A percentile compares a stretch with the other conserved stretches of the same genome.
These are phyloP conservation scores for Drosophila virilis DNA, from an alignment of 1,140 invertebrate species.

Conservation along the genomic window DNA sequence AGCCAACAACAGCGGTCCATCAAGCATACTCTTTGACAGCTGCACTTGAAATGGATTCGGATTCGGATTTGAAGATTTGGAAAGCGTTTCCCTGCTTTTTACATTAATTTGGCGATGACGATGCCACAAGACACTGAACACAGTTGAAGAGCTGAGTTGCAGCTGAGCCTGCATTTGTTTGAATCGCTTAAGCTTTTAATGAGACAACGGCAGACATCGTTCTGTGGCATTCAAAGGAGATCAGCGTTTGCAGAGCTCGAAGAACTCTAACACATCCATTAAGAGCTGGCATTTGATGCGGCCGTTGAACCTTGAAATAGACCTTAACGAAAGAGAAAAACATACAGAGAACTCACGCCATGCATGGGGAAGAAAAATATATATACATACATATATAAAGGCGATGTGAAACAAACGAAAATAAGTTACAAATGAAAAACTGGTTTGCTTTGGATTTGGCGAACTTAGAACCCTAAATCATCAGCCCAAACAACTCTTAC, in stretches of 20 bases:
- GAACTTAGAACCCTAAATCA: slow-evolving; percentile 76
- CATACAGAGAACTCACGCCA: slow-evolving; percentile 45
- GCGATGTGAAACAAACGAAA: slow-evolving; percentile 73
- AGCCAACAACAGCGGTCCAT: slow-evolving; percentile 7
- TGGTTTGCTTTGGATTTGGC: slow-evolving; percentile 71
- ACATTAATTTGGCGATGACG: slow-evolving; percentile 46
- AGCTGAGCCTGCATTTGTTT: slow-evolving; percentile 48
- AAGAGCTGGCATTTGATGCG: slow-evolving; percentile 53
- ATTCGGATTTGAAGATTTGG: slow-evolving; percentile 20
- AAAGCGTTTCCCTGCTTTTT: slow-evolving; percentile 13
- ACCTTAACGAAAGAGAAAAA: slow-evolving; percentile 69
- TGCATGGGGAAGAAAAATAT: slow-evolving; percentile 12
- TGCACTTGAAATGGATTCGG: slow-evolving; percentile 63
- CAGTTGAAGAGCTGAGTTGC: slow-evolving; percentile 30
- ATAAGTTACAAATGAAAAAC: slow-evolving; percentile 78
- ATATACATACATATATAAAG: slow-evolving; percentile 4
- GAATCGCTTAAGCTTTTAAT: slow-evolving; percentile 70
- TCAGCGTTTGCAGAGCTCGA: slow-evolving; percentile 19
- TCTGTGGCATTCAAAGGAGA: slow-evolving; percentile 61
- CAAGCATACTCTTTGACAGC: slow-evolving; percentile 53
- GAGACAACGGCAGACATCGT: slow-evolving; percentile 47
- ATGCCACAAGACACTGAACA: slow-evolving; percentile 18
- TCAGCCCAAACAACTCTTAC: slow-evolving; percentile 65
- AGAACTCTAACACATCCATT: slow-evolving; percentile 32
- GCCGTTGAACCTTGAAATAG: slow-evolving; percentile 77